A percentile compares a stretch with the other conserved stretches of the same genome.
phyloP scores from a whole-genome alignment of 92 coral and sea anemone species.

The Epizoanthus rinbou region DNA sequence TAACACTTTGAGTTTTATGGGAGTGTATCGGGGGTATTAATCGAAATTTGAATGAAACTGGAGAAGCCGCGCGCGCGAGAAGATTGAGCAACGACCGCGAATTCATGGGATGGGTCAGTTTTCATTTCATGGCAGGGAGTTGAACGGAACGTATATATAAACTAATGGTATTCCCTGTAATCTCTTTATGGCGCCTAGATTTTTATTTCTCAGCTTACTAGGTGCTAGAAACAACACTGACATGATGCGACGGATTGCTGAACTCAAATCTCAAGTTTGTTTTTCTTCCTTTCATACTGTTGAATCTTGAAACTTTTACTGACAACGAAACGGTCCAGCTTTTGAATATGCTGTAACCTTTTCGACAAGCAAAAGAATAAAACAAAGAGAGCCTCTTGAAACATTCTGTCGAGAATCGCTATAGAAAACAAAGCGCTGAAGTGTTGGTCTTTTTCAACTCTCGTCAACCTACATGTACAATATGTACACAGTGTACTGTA shows the following conservation, averaged over 20 bases:
- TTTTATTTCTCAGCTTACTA: neutral
- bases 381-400: constrained; percentile 26
- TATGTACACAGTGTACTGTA: constrained; percentile 41
- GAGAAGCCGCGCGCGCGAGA: constrained; percentile 37
- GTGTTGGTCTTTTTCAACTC: constrained; percentile 15
- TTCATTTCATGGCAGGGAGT: constrained; percentile 11
- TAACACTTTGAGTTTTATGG: constrained; percentile 26
- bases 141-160: neutral
- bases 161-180: neutral
- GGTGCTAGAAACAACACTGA: neutral
- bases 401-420: neutral
- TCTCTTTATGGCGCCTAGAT: neutral
- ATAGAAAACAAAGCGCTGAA: constrained; percentile 31
- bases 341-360: constrained; percentile 9
- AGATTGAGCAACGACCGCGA: neutral
- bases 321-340: neutral
- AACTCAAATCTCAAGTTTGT: neutral
- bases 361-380: constrained; percentile 14
- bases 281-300: neutral
- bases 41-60: constrained; percentile 13
- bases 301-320: neutral
- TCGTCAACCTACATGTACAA: constrained; percentile 12
- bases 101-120: neutral
- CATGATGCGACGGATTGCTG: neutral
- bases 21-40: neutral